These are phyloP conservation scores for Blastobasis adustella DNA, from an alignment of 2,888 invertebrate genomes.

Conservation along the genomic window DNA sequence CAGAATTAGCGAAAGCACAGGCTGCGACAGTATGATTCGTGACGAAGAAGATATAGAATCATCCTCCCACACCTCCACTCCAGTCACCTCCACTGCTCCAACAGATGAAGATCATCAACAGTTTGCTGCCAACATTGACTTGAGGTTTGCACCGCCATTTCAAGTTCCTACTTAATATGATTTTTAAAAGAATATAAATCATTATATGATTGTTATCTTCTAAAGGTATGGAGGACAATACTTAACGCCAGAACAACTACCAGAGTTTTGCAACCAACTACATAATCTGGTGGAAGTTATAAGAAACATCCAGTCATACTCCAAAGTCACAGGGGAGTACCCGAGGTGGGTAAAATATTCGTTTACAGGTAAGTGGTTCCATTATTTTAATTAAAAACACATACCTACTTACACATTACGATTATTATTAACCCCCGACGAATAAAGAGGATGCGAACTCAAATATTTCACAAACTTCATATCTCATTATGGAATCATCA, in stretches of 20 bases:
- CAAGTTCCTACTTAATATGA: too few relatives aligned
- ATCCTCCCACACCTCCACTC: slow-evolving; percentile 11
- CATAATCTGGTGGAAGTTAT: slow-evolving; percentile 60
- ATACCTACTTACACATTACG: too few relatives aligned
- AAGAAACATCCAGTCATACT: slow-evolving; percentile 63
- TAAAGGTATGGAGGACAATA: slow-evolving; percentile 63
- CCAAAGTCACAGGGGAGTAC: slow-evolving; percentile 61
- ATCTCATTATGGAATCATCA: too few relatives aligned
- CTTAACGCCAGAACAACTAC: slow-evolving; percentile 60
- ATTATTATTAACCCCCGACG: too few relatives aligned
- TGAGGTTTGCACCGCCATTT: slow-evolving; percentile 31
- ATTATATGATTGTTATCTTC: background rate
- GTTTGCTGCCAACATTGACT: slow-evolving; percentile 55
- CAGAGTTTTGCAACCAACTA: slow-evolving; percentile 63
- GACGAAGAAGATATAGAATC: slow-evolving; percentile 33
- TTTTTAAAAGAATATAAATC: too few relatives aligned
- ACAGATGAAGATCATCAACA: slow-evolving; percentile 34
- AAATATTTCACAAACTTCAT: too few relatives aligned
- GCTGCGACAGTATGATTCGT: slow-evolving; percentile 34
- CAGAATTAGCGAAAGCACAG: slow-evolving; percentile 46
- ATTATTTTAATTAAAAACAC: too few relatives aligned
- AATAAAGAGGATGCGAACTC: too few relatives aligned
- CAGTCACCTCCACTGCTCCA: slow-evolving; percentile 22
- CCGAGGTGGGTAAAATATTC: slow-evolving; percentile 36
- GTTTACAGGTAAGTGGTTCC: too few relatives aligned